Percentiles rank a stretch among this genome's conserved stretches.
Conservation (phyloP, 2,888 invertebrate genomes). For the Acanthosoma haemorrhoidale region DNA sequence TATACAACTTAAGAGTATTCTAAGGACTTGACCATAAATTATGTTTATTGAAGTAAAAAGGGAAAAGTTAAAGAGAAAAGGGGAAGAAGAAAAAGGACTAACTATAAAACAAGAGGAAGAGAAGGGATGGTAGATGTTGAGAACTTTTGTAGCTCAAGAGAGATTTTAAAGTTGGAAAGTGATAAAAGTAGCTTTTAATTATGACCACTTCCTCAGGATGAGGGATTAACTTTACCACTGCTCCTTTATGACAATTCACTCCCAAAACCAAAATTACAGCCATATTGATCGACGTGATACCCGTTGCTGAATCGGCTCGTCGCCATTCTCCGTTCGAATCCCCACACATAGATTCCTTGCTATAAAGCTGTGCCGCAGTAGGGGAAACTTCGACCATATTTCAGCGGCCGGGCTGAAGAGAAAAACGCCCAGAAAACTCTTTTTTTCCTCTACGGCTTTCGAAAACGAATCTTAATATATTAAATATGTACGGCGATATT, state of each 20-base stretch:
- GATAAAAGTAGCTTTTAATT: neutral
- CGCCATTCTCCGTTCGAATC: no score
- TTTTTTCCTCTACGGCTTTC: no score
- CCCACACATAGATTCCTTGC: no score
- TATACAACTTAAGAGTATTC: neutral
- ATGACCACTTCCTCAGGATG: neutral
- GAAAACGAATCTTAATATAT: no score
- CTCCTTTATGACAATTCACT: neutral
- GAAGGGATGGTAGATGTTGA: neutral
- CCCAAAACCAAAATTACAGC: no score
- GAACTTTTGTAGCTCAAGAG: conserved; percentile 2
- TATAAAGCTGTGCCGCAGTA: no score
- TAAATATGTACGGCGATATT: no score
- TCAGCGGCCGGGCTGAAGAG: no score
- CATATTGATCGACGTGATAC: no score
- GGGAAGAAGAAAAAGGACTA: neutral
- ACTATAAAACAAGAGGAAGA: neutral
- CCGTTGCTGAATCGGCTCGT: no score
- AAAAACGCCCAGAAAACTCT: no score
- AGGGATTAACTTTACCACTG: neutral
- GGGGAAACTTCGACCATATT: no score
- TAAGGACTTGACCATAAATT: neutral
- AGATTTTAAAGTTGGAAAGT: conserved; percentile 4
- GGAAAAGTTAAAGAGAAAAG: neutral
- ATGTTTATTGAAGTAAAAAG: neutral